Evolutionary conservation across 2,113 vertebrate species (phyloP).

Genomic region (Tauraco erythrolophus): DNA sequence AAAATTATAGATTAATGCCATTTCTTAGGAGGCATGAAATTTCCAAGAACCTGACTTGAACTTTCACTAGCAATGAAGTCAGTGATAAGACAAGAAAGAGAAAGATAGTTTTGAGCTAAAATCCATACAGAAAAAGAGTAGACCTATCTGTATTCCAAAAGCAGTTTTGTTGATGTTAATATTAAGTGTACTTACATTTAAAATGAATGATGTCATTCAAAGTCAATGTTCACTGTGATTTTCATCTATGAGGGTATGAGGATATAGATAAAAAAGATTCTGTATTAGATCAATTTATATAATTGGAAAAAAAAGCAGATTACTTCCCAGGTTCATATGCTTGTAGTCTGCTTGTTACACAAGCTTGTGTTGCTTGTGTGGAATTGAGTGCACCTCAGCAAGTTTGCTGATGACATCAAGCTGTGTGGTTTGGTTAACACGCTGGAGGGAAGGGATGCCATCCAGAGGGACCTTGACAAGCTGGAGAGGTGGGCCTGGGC

Average conservation of each 20-base stretch:
- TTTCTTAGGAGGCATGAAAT: background rate
- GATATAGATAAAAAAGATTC: background rate
- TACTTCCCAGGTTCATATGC: background rate
- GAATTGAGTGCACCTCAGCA: too few species aligned
- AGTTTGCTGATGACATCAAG: too few species aligned
- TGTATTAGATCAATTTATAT: background rate
- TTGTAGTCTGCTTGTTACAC: background rate
- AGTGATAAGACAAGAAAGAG: background rate
- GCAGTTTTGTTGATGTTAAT: background rate
- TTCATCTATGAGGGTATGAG: background rate
- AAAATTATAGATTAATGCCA: background rate
- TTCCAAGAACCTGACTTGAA: background rate
- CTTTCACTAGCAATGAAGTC: background rate
- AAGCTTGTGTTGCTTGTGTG: too few species aligned
- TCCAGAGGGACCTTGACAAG: too few species aligned
- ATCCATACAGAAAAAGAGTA: background rate
- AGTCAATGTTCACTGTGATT: background rate
- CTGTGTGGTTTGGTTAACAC: too few species aligned
- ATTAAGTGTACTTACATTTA: background rate
- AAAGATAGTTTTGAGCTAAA: background rate
- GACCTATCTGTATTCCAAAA: background rate
- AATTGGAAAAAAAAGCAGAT: background rate
- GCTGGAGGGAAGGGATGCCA: too few species aligned
- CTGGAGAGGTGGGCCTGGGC: too few species aligned
- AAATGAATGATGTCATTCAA: background rate